These are phyloP conservation scores for Pollachius pollachius DNA, from an alignment of 2,113 vertebrate genomes.

Conservation along the genomic window DNA sequence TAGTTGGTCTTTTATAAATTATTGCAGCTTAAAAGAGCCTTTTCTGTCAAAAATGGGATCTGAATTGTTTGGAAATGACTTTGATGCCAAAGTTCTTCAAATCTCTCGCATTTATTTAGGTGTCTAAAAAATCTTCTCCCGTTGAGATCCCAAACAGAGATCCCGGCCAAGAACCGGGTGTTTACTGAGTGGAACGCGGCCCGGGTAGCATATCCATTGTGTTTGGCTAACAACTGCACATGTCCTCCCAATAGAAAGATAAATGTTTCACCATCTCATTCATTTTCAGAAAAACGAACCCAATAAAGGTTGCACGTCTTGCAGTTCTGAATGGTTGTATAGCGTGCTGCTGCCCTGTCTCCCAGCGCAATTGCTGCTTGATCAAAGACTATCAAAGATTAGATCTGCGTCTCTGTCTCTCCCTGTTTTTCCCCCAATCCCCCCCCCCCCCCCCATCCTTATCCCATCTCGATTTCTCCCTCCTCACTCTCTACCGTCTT, in stretches of 20 bases:
- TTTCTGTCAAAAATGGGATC: background rate
- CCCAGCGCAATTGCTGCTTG: constrained; percentile 45
- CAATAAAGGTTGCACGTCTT: constrained; percentile 50
- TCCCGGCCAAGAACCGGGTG: no score
- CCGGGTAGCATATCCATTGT: no score
- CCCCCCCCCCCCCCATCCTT: constrained; percentile 3
- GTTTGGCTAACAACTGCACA: no score
- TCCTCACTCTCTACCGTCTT: constrained; percentile 4
- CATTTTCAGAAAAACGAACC: constrained; percentile 42
- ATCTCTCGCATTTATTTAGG: no score
- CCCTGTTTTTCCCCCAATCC: constrained; percentile 13
- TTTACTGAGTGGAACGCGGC: no score
- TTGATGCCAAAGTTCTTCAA: no score
- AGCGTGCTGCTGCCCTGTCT: constrained; percentile 37
- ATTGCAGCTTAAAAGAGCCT: no score
- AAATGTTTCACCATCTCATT: constrained; percentile 16
- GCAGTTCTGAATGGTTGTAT: constrained; percentile 46
- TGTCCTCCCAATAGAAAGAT: no score
- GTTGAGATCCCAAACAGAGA: no score
- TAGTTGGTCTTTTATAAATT: no score
- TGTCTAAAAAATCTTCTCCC: no score
- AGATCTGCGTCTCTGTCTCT: constrained; percentile 52
- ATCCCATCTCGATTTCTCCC: background rate
- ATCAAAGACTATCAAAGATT: constrained; percentile 64
- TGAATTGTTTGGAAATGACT: constrained; percentile 27